Evolutionary conservation across 2,113 vertebrate species (phyloP), one percentile per base, ranked within the genome.

Genomic region (Tragelaphus strepsiceros): DNA sequence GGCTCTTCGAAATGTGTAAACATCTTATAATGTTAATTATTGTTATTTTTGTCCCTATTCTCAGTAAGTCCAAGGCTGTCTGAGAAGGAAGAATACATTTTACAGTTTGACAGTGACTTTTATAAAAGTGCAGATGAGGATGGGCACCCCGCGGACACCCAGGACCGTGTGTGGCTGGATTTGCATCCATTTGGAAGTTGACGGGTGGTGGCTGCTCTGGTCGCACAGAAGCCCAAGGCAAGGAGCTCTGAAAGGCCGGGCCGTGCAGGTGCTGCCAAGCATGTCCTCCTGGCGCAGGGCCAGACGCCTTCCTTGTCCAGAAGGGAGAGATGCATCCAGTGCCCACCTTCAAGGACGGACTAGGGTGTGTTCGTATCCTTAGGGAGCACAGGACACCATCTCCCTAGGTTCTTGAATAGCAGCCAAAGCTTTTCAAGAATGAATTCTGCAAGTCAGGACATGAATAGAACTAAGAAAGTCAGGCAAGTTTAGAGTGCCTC

Each of bases 361-460:
- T 71, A 14, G 67, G 91, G 77, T 90, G 78, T 96, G 95, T 74
- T 96, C 97, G 91, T 82, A 64, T 32, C 71, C 88, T 97, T 96
- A 95, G 97, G 98, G 98, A 94, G 83, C 87, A 94, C 62, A 91
- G 97, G 92, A 97, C 81, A 90, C 93, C 97, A 92, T 90, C 92
- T 98, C 2, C 32, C 83, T 97, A 78, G 92, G 92, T 95, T 98
- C 86, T 97, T 94, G 84, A 62, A 78, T 86, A 95, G 96, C 97
- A 98, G 97, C 96, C 93, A 97, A 98, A 98, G 96, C 78, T 98
- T 98, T 98, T 93, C 92, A 96, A 96, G 97, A 96, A 97, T 96
- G 91, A 97, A 95, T 98, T 97, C 35, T 81, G 91, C 94, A 95
- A 96, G 96, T 89, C 92, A 94, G 91, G 43, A 96, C 92, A 96